Evolutionary conservation across 2,113 vertebrate species (phyloP).

Genomic region (Lycaon pictus): DNA sequence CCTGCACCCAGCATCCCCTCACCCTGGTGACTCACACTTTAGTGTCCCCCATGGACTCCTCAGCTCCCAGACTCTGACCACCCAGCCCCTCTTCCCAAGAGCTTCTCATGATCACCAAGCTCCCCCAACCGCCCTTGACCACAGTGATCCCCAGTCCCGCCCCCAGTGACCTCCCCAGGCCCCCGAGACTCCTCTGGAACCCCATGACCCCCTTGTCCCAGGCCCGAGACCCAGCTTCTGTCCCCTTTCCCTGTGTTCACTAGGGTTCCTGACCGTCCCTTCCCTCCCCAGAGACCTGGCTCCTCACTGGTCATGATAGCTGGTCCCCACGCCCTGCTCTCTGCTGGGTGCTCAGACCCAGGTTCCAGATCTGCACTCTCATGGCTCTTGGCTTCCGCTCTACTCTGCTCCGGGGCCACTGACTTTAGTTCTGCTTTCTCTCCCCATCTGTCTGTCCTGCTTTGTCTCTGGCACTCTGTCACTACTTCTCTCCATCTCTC

Average conservation of each 20-base stretch:
- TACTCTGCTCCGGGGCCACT: constrained; percentile 83
- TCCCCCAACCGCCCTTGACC: neutral
- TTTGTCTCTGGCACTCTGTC: constrained; percentile 78
- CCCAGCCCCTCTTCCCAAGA: neutral
- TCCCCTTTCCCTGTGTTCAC: neutral
- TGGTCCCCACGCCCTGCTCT: neutral
- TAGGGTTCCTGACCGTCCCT: constrained; percentile 5
- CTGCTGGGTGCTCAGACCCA: constrained; percentile 64
- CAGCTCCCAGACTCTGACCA: neutral
- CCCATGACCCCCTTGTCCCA: neutral
- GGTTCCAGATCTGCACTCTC: constrained; percentile 75
- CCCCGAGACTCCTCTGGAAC: neutral
- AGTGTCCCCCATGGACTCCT: neutral
- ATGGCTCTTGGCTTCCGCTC: constrained; percentile 81
- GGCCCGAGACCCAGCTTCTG: neutral
- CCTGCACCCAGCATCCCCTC: neutral
- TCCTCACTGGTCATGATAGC: constrained; percentile 10
- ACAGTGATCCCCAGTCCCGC: neutral
- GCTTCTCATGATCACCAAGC: neutral
- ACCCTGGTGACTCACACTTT: neutral
- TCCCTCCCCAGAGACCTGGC: neutral
- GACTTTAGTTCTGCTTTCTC: constrained; percentile 85
- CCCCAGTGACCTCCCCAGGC: neutral
- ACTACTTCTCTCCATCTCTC: constrained; percentile 56
- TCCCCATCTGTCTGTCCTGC: constrained; percentile 84